Evolutionary conservation across 2,888 invertebrate genomes (phyloP), one percentile per base, ranked within the genome.

Genomic region (Dorcus hopei): DNA sequence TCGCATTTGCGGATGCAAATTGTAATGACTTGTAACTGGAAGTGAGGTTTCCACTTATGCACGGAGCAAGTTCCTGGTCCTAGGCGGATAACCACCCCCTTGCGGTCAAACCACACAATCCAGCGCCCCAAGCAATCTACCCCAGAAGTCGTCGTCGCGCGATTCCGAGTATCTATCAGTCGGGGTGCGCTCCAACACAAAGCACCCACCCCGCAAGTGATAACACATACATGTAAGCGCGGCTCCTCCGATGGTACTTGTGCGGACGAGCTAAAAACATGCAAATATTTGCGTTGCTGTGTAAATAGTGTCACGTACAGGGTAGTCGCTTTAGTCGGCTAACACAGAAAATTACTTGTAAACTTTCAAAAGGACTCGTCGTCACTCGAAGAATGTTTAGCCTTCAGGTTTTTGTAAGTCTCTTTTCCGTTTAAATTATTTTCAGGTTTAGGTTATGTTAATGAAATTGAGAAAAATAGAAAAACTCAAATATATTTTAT

Each of bases 21-120:
- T 63, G 60, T 62, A 64, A 64, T 61, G 62, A 58, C 55, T 59
- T 56, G 53, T 52, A 60, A 59, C 58, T 57, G 58, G 57, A 58
- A 65, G 56, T 61, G 58, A 61, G 61, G 61, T 49, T 60, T 59
- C 57, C 57, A 63, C 63, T 65, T 62, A 62, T 61, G 58, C 38
- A 60, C 54, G 54, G 63, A 57, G 62, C 62, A 57, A 66, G 65
- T 65, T 62, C 57, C 54, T 58, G 57, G 56, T 64, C 57, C 42
- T 49, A 55, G 64, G 63, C 52, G 56, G 58, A 50, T 52, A 63
- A 62, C 63, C 63, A 59, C 54, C 63, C 63, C 61, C 64, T 61
- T 65, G 65, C 61, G 66, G 66, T 66, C 61, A 51, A 59, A 64
- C 66, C 66, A 61, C 66, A 65, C 60, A 63, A 66, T 62, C 66